phyloP scores from a whole-genome alignment of 2,113 vertebrate genomes.

The Struthidea cinerea region DNA sequence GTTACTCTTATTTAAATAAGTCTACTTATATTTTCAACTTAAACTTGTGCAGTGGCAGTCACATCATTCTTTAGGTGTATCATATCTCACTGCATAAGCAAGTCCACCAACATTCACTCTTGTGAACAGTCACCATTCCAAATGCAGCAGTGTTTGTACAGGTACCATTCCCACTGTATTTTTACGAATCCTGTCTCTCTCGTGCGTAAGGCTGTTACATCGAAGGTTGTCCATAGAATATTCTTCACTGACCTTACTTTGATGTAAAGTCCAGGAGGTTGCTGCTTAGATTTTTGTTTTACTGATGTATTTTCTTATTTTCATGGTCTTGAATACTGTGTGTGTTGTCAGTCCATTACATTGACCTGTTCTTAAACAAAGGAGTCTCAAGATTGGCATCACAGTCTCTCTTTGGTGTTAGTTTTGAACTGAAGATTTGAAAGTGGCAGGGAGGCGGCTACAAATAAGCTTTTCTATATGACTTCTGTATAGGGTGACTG shows the following conservation, averaged over 20 bases:
- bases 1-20: neutral
- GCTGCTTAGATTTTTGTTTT: neutral
- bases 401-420: neutral
- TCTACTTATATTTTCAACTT: neutral
- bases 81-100: neutral
- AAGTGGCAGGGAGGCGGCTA: neutral
- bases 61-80: neutral
- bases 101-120: neutral
- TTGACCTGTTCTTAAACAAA: neutral
- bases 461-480: neutral
- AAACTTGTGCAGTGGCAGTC: neutral
- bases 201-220: neutral
- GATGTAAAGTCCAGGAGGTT: neutral
- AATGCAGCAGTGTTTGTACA: neutral
- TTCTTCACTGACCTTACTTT: neutral
- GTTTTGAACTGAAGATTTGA: neutral
- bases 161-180: neutral
- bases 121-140: rapidly evolving
- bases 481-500: neutral
- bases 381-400: neutral
- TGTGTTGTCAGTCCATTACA: neutral
- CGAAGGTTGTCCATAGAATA: neutral
- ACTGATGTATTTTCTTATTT: neutral
- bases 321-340: neutral
- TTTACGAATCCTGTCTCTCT: neutral